Conservation (phyloP, 2,797 vertebrate species). For the Serranus cabrilla region DNA sequence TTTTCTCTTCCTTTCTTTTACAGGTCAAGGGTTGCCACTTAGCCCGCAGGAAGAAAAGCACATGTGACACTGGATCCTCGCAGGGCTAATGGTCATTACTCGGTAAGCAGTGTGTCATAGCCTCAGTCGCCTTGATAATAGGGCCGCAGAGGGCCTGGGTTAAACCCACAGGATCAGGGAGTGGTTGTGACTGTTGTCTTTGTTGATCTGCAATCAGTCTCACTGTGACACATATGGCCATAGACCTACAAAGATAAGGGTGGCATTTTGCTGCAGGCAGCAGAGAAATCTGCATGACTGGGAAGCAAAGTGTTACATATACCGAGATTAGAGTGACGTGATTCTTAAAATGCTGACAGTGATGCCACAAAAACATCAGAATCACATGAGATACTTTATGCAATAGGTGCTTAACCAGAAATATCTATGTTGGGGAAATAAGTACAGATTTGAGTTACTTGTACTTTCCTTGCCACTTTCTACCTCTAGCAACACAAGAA, state of each 20-base stretch:
- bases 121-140: conserved; percentile 59
- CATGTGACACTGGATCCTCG: conserved; percentile 77
- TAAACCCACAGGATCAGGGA: conserved; percentile 73
- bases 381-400: conserved; percentile 19
- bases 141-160: conserved; percentile 47
- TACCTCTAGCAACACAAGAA: too few species aligned
- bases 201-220: conserved; percentile 76
- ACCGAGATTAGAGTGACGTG: conserved; percentile 34
- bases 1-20: conserved; percentile 71
- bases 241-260: conserved; percentile 70
- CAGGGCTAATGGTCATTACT: conserved; percentile 74
- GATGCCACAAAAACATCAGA: not conserved
- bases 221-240: conserved; percentile 57
- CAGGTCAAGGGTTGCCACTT: conserved; percentile 80
- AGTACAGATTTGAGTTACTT: too few species aligned
- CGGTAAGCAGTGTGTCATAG: conserved; percentile 62
- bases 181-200: conserved; percentile 73
- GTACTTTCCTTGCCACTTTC: too few species aligned
- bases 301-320: conserved; percentile 23
- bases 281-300: conserved; percentile 34
- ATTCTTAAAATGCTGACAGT: conserved; percentile 10
- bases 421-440: conserved; percentile 6
- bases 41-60: conserved; percentile 62
- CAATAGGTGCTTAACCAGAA: conserved; percentile 29
- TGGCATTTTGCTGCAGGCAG: conserved; percentile 37